Conservation (phyloP, 2,888 invertebrate species). For the Netelia fuscicornis region DNA sequence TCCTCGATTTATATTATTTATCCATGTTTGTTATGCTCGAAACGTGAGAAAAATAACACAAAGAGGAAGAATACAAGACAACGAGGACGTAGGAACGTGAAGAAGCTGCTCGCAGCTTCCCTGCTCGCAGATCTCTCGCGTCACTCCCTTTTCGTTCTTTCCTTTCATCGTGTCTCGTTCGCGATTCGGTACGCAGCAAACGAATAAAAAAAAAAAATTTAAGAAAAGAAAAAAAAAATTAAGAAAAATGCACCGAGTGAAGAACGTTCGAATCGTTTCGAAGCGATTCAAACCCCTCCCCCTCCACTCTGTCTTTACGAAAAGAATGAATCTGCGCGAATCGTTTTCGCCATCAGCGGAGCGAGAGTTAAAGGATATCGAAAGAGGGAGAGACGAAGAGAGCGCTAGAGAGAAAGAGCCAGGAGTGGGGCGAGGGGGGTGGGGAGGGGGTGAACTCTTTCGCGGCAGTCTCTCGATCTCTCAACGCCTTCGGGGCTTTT, state of each 20-base stretch:
- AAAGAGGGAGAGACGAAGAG: constrained; percentile 36
- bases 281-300: constrained; percentile 34
- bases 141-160: constrained; percentile 43
- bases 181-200: constrained; percentile 59
- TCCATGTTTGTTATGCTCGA: constrained; percentile 75
- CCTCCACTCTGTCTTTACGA: constrained; percentile 31
- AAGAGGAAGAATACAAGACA: background rate
- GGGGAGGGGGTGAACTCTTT: constrained; percentile 52
- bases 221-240: constrained; percentile 12
- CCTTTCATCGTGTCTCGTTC: constrained; percentile 40
- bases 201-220: background rate
- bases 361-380: constrained; percentile 44
- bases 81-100: constrained; percentile 23
- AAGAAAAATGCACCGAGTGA: constrained; percentile 29
- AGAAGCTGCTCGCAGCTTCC: constrained; percentile 21
- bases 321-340: constrained; percentile 66
- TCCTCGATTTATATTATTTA: constrained; percentile 76
- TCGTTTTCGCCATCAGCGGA: constrained; percentile 62
- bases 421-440: background rate
- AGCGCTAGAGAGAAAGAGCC: constrained; percentile 17
- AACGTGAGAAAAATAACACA: constrained; percentile 44
- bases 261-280: constrained; percentile 59
- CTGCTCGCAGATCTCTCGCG: constrained; percentile 39
- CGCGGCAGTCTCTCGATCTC: constrained; percentile 60
- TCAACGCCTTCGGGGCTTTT: constrained; percentile 58